Conservation (phyloP, 2,888 invertebrate genomes). For the Mesorhabditis spiculigera region DNA sequence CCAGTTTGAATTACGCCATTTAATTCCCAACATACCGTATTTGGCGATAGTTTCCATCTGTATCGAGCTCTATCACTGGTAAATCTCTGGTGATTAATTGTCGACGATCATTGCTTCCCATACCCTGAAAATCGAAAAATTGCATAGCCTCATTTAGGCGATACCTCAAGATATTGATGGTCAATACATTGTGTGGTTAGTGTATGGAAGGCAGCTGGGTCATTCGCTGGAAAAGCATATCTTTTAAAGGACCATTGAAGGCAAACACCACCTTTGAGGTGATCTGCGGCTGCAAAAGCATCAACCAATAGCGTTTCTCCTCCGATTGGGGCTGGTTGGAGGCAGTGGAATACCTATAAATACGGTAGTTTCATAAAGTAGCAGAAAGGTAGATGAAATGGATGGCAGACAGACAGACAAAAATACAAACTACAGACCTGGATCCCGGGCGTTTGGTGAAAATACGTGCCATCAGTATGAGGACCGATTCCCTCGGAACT, state of each 20-base stretch:
- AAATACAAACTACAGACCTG: constrained; percentile 20
- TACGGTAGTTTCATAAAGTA: too few species aligned
- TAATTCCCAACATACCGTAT: constrained; percentile 20
- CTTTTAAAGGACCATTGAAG: background rate
- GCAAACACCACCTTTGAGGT: constrained; percentile 36
- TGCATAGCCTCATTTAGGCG: constrained; percentile 32
- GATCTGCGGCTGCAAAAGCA: constrained; percentile 70
- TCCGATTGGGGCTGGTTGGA: constrained; percentile 68
- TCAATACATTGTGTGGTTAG: constrained; percentile 18
- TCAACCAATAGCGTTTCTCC: constrained; percentile 76
- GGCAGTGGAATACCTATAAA: constrained; percentile 69
- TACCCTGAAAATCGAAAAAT: constrained; percentile 54
- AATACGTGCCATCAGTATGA: constrained; percentile 78
- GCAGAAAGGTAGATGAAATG: too few species aligned
- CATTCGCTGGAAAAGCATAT: background rate
- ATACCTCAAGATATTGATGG: constrained; percentile 52
- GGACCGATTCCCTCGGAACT: constrained; percentile 70
- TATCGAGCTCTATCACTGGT: constrained; percentile 32
- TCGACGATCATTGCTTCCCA: background rate
- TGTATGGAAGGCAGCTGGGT: background rate
- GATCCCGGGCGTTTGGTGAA: constrained; percentile 71
- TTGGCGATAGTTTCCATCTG: constrained; percentile 24
- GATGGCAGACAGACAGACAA: too few species aligned
- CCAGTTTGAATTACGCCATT: too few species aligned
- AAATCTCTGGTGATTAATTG: constrained; percentile 12